phyloP scores from a whole-genome alignment of 2,113 vertebrate species.

The Cottus gobio region DNA sequence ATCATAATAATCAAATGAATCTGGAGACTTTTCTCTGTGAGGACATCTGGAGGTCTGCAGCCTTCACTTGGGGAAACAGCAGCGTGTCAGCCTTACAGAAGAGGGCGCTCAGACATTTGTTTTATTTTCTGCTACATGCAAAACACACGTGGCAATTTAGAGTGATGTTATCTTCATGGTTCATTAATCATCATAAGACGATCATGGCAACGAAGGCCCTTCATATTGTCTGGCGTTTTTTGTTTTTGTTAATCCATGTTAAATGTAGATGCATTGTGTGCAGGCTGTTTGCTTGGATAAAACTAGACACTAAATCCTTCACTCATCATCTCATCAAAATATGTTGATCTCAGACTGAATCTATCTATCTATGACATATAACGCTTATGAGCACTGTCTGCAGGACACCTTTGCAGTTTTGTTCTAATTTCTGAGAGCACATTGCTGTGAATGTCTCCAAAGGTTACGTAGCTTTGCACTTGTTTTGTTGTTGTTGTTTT shows the following conservation, averaged over 20 bases:
- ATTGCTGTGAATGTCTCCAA: background rate
- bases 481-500: background rate
- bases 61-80: background rate
- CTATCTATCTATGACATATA: background rate
- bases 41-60: background rate
- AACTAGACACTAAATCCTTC: slow-evolving; percentile 54
- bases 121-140: background rate
- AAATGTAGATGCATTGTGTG: slow-evolving; percentile 28
- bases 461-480: background rate
- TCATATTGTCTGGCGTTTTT: slow-evolving; percentile 16
- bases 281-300: background rate
- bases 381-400: background rate
- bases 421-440: background rate
- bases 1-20: background rate
- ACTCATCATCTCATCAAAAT: slow-evolving; percentile 33
- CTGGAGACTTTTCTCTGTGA: background rate
- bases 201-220: slow-evolving; percentile 3
- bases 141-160: slow-evolving; percentile 7
- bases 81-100: slow-evolving; percentile 43
- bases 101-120: slow-evolving; percentile 63
- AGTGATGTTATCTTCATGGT: slow-evolving; percentile 18
- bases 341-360: slow-evolving; percentile 9
- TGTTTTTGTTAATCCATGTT: slow-evolving; percentile 27
- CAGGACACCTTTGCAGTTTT: background rate
- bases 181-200: slow-evolving; percentile 27